Conservation (phyloP, 1,140 invertebrate species). For the Frieseomelitta varia region DNA sequence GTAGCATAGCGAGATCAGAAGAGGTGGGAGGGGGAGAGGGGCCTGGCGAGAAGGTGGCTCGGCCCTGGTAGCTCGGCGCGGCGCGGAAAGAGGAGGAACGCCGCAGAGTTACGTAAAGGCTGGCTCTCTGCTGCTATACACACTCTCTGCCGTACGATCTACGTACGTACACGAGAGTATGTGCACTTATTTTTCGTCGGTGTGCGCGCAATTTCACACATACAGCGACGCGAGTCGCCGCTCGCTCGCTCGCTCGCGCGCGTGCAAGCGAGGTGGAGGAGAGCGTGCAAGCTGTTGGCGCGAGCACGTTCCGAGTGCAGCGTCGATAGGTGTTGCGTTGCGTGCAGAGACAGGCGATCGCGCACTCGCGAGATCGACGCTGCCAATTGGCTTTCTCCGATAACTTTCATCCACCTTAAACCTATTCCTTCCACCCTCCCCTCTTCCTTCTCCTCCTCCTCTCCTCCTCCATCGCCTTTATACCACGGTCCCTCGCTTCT, state of each 20-base stretch:
- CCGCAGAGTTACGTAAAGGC: slow-evolving; percentile 70
- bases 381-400: slow-evolving; percentile 81
- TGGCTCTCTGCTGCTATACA: slow-evolving; percentile 17
- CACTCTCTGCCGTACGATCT: slow-evolving; percentile 14
- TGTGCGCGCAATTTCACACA: slow-evolving; percentile 27
- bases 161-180: slow-evolving; percentile 30
- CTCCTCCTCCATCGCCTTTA: slow-evolving; percentile 14
- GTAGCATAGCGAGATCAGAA: background rate
- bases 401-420: slow-evolving; percentile 79
- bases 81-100: slow-evolving; percentile 66
- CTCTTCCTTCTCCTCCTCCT: slow-evolving; percentile 5
- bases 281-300: background rate
- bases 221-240: background rate
- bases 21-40: too few species aligned
- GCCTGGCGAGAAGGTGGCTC: slow-evolving; percentile 13
- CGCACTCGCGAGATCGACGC: slow-evolving; percentile 56
- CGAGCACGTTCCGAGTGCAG: background rate
- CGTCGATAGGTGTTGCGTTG: background rate
- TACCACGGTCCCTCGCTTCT: slow-evolving; percentile 57
- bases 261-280: too few species aligned
- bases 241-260: background rate
- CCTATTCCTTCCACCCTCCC: background rate
- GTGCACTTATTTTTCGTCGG: slow-evolving; percentile 61
- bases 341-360: background rate
- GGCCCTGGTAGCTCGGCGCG: slow-evolving; percentile 39